Conservation (phyloP, 2,113 vertebrate genomes). For the Trochalopteron elliotii region DNA sequence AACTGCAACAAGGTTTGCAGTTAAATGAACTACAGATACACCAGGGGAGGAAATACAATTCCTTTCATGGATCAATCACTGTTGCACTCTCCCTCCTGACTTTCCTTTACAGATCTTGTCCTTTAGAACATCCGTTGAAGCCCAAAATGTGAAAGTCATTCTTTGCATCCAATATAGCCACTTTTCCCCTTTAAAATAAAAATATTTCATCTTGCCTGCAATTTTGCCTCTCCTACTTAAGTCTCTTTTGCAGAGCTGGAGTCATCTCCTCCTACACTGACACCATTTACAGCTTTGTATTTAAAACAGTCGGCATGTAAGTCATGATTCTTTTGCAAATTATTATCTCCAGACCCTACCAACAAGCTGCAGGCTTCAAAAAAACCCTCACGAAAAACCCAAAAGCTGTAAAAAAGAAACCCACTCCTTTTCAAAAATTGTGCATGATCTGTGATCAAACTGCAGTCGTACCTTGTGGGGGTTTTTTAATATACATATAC, state of each 20-base stretch:
- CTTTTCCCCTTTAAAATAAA: neutral
- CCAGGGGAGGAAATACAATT: neutral
- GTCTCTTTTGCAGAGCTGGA: constrained; percentile 41
- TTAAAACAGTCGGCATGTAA: constrained; percentile 54
- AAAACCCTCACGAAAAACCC: neutral
- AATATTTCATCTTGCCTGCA: constrained; percentile 1
- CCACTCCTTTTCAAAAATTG: neutral
- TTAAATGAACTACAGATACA: neutral
- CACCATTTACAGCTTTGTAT: constrained; percentile 59
- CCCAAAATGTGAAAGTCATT: neutral
- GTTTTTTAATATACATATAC: neutral
- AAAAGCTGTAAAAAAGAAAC: neutral
- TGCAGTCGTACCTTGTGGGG: neutral
- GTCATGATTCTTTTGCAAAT: constrained; percentile 57
- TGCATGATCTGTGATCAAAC: neutral
- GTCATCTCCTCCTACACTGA: constrained; percentile 55
- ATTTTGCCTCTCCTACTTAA: constrained; percentile 13
- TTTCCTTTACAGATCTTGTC: neutral
- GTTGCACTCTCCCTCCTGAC: neutral
- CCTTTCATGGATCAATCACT: neutral
- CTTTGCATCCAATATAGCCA: neutral
- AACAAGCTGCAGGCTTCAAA: constrained; percentile 5
- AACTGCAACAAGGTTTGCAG: neutral
- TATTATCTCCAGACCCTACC: constrained; percentile 34
- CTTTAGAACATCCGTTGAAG: neutral